phyloP scores from a whole-genome alignment of 2,888 invertebrate species.

The Drosophila prolongata region DNA sequence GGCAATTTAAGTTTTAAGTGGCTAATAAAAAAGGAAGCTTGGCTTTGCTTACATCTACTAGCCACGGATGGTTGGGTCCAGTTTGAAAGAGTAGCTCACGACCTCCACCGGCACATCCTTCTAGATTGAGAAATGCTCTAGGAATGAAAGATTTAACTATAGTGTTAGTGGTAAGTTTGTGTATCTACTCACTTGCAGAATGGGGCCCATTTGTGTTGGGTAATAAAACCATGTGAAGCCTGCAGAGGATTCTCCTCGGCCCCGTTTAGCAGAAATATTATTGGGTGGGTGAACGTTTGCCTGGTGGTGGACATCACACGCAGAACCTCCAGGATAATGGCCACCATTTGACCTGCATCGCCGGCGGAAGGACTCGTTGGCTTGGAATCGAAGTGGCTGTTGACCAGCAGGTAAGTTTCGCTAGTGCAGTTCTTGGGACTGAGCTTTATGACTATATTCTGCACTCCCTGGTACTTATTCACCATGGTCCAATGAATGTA shows the following conservation, averaged over 20 bases:
- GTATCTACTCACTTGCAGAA: slow-evolving; percentile 85
- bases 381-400: slow-evolving; percentile 97
- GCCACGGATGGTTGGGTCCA: slow-evolving; percentile 89
- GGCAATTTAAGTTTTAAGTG: too few species aligned
- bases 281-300: slow-evolving; percentile 85
- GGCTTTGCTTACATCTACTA: slow-evolving; percentile 85
- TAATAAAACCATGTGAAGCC: slow-evolving; percentile 89
- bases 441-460: slow-evolving; percentile 82
- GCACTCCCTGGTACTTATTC: slow-evolving; percentile 78
- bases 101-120: slow-evolving; percentile 96
- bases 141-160: background rate
- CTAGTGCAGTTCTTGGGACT: slow-evolving; percentile 69
- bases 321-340: slow-evolving; percentile 87
- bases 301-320: slow-evolving; percentile 82
- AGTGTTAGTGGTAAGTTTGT: background rate
- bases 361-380: slow-evolving; percentile 91
- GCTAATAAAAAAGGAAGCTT: slow-evolving; percentile 59
- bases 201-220: slow-evolving; percentile 91
- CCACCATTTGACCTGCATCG: slow-evolving; percentile 88
- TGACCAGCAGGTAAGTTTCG: slow-evolving; percentile 87
- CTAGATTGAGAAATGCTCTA: slow-evolving; percentile 93
- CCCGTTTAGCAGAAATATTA: slow-evolving; percentile 88
- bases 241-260: slow-evolving; percentile 88
- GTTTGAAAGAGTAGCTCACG: slow-evolving; percentile 95
- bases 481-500: slow-evolving; percentile 61